These are phyloP conservation scores for Morelia viridis DNA, from an alignment of 2,797 vertebrate species.

Conservation along the genomic window DNA sequence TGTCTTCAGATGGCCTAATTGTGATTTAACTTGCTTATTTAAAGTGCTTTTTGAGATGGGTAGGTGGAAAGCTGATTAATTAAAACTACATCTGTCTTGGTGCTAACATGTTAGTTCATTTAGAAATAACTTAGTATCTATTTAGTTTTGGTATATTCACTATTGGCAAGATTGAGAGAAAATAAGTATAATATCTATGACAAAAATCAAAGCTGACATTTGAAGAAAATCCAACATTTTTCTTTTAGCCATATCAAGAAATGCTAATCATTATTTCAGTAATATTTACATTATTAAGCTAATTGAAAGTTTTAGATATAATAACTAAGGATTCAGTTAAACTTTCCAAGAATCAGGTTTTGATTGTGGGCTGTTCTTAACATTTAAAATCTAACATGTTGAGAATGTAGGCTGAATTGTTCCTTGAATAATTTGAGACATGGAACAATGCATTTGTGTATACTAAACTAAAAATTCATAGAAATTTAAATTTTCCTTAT, in stretches of 20 bases:
- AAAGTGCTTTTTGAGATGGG: conserved; percentile 26
- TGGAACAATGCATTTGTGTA: not conserved
- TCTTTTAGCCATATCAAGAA: conserved; percentile 42
- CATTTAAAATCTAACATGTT: not conserved
- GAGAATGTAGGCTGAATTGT: not conserved
- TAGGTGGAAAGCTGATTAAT: conserved; percentile 57
- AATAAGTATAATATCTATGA: conserved; percentile 23
- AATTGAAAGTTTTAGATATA: not conserved
- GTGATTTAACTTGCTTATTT: conserved; percentile 58
- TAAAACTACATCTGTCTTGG: conserved; percentile 48
- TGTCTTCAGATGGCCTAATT: conserved; percentile 57
- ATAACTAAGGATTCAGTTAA: not conserved
- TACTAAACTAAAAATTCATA: not conserved
- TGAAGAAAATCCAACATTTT: conserved; percentile 1
- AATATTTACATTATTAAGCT: not conserved
- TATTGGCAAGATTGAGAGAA: conserved; percentile 44
- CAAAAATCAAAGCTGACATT: conserved; percentile 54
- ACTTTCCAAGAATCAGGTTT: not conserved
- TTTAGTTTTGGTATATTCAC: conserved; percentile 54
- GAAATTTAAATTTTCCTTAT: not conserved
- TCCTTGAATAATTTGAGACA: not conserved
- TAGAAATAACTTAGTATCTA: conserved; percentile 42
- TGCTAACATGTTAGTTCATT: conserved; percentile 35
- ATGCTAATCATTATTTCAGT: conserved; percentile 9
- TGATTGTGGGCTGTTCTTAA: not conserved